A percentile compares a stretch with the other conserved stretches of the same genome.
These are phyloP conservation scores for Catalaphyllia jardinei DNA, from an alignment of 64 coral and sea anemone species.

Conservation along the genomic window DNA sequence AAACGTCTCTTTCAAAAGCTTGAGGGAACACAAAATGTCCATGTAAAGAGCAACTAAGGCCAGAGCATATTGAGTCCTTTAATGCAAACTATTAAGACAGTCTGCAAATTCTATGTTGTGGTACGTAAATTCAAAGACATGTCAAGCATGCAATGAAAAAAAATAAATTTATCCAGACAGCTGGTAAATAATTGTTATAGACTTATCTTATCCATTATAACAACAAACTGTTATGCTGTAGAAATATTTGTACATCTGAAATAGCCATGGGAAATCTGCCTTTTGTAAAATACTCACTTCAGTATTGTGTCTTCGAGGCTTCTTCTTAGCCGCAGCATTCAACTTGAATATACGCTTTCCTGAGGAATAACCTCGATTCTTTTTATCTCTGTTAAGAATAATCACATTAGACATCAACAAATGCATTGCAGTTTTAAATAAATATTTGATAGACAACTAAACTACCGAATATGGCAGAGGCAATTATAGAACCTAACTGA, in stretches of 20 bases:
- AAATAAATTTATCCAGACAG: neutral
- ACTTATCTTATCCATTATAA: neutral
- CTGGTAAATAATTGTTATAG: neutral
- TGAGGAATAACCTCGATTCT: constrained; percentile 77
- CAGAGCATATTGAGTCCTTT: too few relatives aligned
- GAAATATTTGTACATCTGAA: neutral
- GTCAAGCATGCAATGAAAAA: neutral
- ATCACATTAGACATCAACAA: neutral
- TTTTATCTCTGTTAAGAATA: constrained; percentile 75
- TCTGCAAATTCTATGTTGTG: neutral
- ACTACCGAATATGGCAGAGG: too few relatives aligned
- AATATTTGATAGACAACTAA: neutral
- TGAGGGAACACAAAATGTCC: neutral
- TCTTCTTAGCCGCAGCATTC: constrained; percentile 73
- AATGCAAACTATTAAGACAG: neutral
- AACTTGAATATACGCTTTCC: constrained; percentile 87
- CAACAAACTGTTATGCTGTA: neutral
- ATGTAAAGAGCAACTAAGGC: neutral
- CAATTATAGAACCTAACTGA: too few relatives aligned
- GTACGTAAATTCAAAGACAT: neutral
- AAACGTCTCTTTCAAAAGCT: neutral
- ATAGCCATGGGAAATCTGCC: neutral
- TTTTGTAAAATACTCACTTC: constrained; percentile 58
- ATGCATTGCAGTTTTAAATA: too few relatives aligned
- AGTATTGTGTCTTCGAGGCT: constrained; percentile 81